A percentile compares a stretch with the other conserved stretches of the same genome.
Conservation (phyloP, 2,797 vertebrate genomes). For the Sebastes kiyomatsui region DNA sequence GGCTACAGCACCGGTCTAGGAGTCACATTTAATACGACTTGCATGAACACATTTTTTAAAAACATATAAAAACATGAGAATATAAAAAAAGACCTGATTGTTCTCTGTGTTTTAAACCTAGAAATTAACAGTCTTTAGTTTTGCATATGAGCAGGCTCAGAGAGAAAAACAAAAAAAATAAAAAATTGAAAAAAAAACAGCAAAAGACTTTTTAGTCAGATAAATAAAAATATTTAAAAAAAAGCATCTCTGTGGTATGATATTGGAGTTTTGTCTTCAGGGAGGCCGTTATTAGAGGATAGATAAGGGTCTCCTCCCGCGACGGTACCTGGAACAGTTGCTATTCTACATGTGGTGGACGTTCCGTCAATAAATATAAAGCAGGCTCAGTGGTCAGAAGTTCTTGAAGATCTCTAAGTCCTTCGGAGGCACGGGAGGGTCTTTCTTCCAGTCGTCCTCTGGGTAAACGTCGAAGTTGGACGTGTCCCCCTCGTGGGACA, state of each 20-base stretch:
- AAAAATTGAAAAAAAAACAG: not conserved
- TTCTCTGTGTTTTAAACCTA: slow-evolving; percentile 29
- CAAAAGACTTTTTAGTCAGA: slow-evolving; percentile 27
- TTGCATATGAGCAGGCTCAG: slow-evolving; percentile 78
- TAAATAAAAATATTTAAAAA: slow-evolving; percentile 62
- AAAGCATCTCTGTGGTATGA: slow-evolving; percentile 43
- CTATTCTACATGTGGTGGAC: not conserved
- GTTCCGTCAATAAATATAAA: slow-evolving; percentile 29
- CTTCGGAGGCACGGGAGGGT: slow-evolving; percentile 85
- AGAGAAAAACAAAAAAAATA: slow-evolving; percentile 42
- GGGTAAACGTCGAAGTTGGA: slow-evolving; percentile 98
- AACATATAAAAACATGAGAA: slow-evolving; percentile 51
- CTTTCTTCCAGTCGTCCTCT: slow-evolving; percentile 93
- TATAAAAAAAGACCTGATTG: slow-evolving; percentile 71
- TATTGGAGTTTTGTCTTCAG: slow-evolving; percentile 20
- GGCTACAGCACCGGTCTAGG: slow-evolving; percentile 42
- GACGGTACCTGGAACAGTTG: slow-evolving; percentile 23
- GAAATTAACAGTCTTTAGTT: slow-evolving; percentile 75
- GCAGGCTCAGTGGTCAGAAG: slow-evolving; percentile 82
- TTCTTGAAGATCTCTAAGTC: slow-evolving; percentile 95
- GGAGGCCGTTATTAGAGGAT: not conserved
- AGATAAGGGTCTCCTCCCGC: slow-evolving; percentile 26
- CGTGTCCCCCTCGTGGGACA: slow-evolving; percentile 93
- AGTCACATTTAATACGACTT: slow-evolving; percentile 28
- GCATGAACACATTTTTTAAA: slow-evolving; percentile 32